Evolutionary conservation across 2,888 invertebrate genomes (phyloP), one percentile per base, ranked within the genome.

Genomic region (Epinotia demarniana): DNA sequence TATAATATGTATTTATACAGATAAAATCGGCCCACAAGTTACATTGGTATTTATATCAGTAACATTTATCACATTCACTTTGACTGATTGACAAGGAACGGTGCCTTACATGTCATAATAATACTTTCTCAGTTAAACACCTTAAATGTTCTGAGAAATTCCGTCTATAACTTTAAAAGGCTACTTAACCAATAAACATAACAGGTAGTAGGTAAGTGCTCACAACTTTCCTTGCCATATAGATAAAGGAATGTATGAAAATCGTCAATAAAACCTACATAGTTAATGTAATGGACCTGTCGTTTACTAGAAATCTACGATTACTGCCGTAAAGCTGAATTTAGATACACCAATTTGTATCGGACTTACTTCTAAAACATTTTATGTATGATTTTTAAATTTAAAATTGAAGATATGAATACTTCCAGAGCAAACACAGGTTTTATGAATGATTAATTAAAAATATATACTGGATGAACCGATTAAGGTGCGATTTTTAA

Each of bases 161-260:
- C 19, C 33, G 9, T 27, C 23, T 0, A 39, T 39, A 58, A 60
- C 43, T 46, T 46, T 12, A 58, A 60, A 69, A 60, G 46, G 23
- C 58, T 69, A 27, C 46, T 69, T 27, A 46, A 68, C 68, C 57
- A 68, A 69, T 69, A 69, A 46, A 58, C 60, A 46, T 60, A 60
- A 46, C 58, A 46, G 23, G 69, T 61, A 57, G 69, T 61, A 57
- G 11, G 19, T 67, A 60, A 68, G 58, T 68, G 57, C 67, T 43
- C 57, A 39, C 67, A 67, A 39, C 67, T 67, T 67, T 67, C 67
- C 57, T 68, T 68, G 67, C 67, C 67, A 68, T 68, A 68, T 68
- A 68, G 67, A 68, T 68, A 68, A 43, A 57, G 39, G 19, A 57
- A 68, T 57, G 53, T 68, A 68, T 57, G 67, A 68, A 68, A 68